Conservation (phyloP, 1,140 invertebrate genomes). For the Lepidurus apus region DNA sequence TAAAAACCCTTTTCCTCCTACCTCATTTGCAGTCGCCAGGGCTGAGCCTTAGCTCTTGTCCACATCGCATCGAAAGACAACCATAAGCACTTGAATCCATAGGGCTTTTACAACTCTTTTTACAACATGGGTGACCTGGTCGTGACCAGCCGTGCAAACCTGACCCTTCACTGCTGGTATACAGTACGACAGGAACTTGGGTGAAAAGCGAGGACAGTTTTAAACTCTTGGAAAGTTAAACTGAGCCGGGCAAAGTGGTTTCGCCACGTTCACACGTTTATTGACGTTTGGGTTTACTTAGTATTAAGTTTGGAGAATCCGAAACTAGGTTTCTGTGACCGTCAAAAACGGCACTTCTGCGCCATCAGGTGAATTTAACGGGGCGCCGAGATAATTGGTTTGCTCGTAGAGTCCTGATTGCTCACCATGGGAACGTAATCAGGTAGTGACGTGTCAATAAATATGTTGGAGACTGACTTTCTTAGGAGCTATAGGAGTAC, state of each 20-base stretch:
- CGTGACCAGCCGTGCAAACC: too few species aligned
- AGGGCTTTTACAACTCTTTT: constrained; percentile 16
- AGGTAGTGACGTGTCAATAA: constrained; percentile 21
- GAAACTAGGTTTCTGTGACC: too few species aligned
- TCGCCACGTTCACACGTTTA: too few species aligned
- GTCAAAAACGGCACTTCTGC: neutral
- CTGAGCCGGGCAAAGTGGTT: too few species aligned
- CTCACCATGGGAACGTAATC: constrained; percentile 18
- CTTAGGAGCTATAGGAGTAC: neutral
- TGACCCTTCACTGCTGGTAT: too few species aligned
- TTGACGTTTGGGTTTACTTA: too few species aligned
- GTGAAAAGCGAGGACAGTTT: too few species aligned
- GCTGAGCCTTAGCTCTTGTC: neutral
- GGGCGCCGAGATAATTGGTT: neutral
- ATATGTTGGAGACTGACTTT: neutral
- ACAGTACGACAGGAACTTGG: too few species aligned
- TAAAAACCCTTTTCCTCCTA: neutral
- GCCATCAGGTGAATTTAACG: neutral
- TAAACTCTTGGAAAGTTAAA: too few species aligned
- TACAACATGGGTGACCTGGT: neutral
- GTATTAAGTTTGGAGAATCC: too few species aligned
- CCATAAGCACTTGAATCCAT: neutral
- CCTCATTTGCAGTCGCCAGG: neutral
- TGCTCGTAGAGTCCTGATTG: constrained; percentile 11
- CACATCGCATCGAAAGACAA: constrained; percentile 5